Conservation (phyloP, 2,113 vertebrate genomes). For the Ptyas mucosa region DNA sequence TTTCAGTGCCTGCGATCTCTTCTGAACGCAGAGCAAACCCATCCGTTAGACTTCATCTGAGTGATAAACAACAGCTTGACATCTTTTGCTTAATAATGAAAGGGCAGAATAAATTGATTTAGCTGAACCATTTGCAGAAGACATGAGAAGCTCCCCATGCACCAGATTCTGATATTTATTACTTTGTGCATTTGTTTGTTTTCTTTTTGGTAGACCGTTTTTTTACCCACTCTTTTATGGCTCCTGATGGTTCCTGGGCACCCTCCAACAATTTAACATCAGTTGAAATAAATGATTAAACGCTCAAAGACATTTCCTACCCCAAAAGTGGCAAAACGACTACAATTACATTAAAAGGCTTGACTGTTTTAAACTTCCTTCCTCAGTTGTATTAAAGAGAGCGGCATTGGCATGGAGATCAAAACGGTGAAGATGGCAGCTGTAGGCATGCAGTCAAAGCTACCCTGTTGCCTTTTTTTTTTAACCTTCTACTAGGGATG, state of each 20-base stretch:
- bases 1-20: not conserved
- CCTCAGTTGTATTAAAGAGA: not conserved
- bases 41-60: rapidly evolving
- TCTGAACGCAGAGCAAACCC: not conserved
- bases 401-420: not conserved
- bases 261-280: not conserved
- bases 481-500: not conserved
- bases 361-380: not conserved
- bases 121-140: not conserved
- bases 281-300: not conserved
- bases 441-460: not conserved
- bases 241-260: not conserved
- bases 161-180: not conserved
- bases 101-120: constrained; percentile 8
- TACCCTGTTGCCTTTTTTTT: not conserved
- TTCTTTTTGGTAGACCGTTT: not conserved
- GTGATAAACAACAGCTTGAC: not conserved
- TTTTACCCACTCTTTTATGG: not conserved
- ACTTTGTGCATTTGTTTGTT: not conserved
- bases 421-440: not conserved
- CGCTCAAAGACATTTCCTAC: not conserved
- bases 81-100: constrained; percentile 13
- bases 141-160: not conserved
- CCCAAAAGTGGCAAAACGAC: not conserved
- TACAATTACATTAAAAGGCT: not conserved